These are phyloP conservation scores for Esox lucius DNA, from an alignment of 2,797 vertebrate genomes.

Conservation along the genomic window DNA sequence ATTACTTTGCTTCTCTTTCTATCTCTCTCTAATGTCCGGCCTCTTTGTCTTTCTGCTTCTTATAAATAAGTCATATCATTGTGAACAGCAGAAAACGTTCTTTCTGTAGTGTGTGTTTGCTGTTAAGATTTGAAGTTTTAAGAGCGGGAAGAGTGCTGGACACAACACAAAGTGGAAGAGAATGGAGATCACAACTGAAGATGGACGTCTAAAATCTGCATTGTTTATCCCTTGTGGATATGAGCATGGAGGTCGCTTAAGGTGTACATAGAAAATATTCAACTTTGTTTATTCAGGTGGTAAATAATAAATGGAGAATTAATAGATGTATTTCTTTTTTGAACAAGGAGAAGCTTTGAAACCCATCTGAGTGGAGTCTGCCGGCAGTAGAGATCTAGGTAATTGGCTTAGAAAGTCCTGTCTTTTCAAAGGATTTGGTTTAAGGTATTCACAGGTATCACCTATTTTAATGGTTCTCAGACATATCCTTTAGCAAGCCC, in stretches of 20 bases:
- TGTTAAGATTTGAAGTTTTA: conserved; percentile 31
- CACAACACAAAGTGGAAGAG: conserved; percentile 28
- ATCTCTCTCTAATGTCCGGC: conserved; percentile 2
- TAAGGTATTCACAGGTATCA: conserved; percentile 18
- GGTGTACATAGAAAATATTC: conserved; percentile 51
- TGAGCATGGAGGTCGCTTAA: conserved; percentile 51
- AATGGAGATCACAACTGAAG: conserved; percentile 23
- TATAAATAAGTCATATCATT: conserved; percentile 65
- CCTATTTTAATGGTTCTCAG: too few species aligned
- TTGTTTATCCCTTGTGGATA: conserved; percentile 57
- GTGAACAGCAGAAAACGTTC: conserved; percentile 43
- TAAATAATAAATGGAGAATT: conserved; percentile 64
- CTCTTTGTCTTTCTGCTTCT: conserved; percentile 10
- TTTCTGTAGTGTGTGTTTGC: conserved; percentile 33
- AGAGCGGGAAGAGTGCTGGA: conserved; percentile 33
- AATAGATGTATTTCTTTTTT: conserved; percentile 60
- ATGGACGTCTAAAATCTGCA: conserved; percentile 50
- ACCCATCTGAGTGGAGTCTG: conserved; percentile 58
- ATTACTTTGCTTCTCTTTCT: conserved; percentile 19
- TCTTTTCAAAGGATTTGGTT: conserved; percentile 43
- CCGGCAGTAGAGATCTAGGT: conserved; percentile 52
- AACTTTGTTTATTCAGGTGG: conserved; percentile 59
- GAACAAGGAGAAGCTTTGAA: conserved; percentile 61
- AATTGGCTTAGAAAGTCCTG: conserved; percentile 61
- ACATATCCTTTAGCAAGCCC: too few species aligned